A percentile compares a stretch with the other conserved stretches of the same genome.
Conservation (phyloP, 1,140 invertebrate genomes). For the Cherax destructor region DNA sequence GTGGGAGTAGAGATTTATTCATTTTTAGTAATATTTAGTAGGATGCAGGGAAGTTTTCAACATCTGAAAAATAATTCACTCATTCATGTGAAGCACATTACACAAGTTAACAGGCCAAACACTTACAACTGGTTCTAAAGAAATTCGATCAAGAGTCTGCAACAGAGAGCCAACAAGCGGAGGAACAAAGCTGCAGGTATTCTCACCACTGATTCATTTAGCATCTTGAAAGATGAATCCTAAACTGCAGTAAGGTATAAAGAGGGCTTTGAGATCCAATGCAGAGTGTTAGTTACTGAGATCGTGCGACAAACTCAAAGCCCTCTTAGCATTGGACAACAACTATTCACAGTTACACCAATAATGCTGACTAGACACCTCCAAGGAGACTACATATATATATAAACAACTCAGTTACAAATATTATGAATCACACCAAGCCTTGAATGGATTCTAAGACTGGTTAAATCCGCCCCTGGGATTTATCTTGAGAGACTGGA, state of each 20-base stretch:
- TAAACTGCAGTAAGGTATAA: constrained; percentile 48
- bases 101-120: constrained; percentile 9
- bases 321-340: constrained; percentile 43
- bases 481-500: constrained; percentile 36
- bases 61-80: background rate
- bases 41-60: constrained; percentile 14
- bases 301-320: constrained; percentile 52
- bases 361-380: constrained; percentile 67
- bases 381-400: constrained; percentile 55
- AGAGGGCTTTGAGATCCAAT: constrained; percentile 50
- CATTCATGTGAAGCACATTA: constrained; percentile 40
- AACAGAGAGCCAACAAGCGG: constrained; percentile 43
- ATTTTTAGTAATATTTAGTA: background rate
- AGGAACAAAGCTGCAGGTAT: constrained; percentile 51
- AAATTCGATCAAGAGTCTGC: constrained; percentile 24
- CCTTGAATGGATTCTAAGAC: constrained; percentile 32
- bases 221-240: constrained; percentile 19
- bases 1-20: background rate
- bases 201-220: constrained; percentile 39
- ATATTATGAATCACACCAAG: constrained; percentile 48
- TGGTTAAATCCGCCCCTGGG: constrained; percentile 2
- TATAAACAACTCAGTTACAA: constrained; percentile 46
- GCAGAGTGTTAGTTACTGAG: constrained; percentile 55
- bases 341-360: constrained; percentile 52
- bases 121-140: background rate